Evolutionary conservation across 2,888 invertebrate genomes (phyloP).

Genomic region (Zelleria hepariella): DNA sequence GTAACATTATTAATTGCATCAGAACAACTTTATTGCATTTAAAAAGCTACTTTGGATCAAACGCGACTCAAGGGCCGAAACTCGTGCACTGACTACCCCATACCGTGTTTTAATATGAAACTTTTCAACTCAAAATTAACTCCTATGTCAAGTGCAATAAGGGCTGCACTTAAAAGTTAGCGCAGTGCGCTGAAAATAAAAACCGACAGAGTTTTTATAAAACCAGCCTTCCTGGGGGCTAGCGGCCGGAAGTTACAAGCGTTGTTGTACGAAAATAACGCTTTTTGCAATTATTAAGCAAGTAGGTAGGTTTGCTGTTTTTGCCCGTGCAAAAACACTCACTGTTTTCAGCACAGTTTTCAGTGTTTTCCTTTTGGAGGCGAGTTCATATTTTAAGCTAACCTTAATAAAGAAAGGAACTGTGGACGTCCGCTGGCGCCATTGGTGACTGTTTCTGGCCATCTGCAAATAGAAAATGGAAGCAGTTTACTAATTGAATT

Average conservation of each 20-base stretch:
- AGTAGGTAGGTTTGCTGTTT: background rate
- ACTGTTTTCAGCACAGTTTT: too few species aligned
- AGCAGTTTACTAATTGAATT: too few species aligned
- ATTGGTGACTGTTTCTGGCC: too few species aligned
- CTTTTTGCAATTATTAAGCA: background rate
- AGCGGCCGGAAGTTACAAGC: background rate
- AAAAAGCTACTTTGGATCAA: background rate
- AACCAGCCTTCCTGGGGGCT: background rate
- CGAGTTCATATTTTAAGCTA: background rate
- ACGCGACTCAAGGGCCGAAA: background rate
- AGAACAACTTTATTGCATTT: too few species aligned
- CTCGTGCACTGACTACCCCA: background rate
- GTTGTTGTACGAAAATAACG: background rate
- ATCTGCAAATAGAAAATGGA: too few species aligned
- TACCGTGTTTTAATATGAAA: background rate
- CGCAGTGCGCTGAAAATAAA: background rate
- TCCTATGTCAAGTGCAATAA: background rate
- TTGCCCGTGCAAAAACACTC: background rate
- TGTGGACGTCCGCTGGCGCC: background rate
- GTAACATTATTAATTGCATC: too few species aligned
- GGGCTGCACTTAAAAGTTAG: background rate
- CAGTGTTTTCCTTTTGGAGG: background rate
- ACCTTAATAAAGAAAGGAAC: too few species aligned
- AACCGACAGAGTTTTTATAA: background rate
- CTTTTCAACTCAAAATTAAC: background rate